These are phyloP conservation scores for Acrocephalus arundinaceus DNA, from an alignment of 2,113 vertebrate species.

Conservation along the genomic window DNA sequence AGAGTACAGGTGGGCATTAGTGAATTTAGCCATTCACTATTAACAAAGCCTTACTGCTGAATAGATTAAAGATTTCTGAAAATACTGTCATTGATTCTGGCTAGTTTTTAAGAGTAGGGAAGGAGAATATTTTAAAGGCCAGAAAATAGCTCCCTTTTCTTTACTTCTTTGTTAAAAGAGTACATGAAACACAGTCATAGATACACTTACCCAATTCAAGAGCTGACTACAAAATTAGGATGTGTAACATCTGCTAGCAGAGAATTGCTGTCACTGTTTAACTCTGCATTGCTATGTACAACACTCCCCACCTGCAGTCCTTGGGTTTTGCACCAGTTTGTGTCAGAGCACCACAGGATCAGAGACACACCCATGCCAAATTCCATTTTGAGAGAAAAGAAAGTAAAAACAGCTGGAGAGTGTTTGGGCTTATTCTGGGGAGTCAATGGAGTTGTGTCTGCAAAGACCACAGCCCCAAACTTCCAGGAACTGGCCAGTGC, in stretches of 20 bases:
- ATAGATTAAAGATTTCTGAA: not conserved
- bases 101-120: not conserved
- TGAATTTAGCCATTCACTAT: not conserved
- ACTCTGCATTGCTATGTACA: not conserved
- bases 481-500: not conserved
- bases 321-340: not conserved
- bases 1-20: not conserved
- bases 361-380: not conserved
- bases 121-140: not conserved
- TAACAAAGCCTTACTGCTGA: slow-evolving; percentile 4
- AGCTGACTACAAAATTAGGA: not conserved
- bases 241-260: not conserved
- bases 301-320: not conserved
- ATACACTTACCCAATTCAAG: not conserved
- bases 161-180: not conserved
- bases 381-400: not conserved
- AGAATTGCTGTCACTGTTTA: not conserved
- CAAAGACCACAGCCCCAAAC: not conserved
- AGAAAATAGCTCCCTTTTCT: not conserved
- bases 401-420: not conserved
- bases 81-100: not conserved
- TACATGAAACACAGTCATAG: not conserved
- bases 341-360: not conserved
- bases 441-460: not conserved
- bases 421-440: not conserved